Conservation (phyloP, 2,888 invertebrate species). For the Eilema caniola region DNA sequence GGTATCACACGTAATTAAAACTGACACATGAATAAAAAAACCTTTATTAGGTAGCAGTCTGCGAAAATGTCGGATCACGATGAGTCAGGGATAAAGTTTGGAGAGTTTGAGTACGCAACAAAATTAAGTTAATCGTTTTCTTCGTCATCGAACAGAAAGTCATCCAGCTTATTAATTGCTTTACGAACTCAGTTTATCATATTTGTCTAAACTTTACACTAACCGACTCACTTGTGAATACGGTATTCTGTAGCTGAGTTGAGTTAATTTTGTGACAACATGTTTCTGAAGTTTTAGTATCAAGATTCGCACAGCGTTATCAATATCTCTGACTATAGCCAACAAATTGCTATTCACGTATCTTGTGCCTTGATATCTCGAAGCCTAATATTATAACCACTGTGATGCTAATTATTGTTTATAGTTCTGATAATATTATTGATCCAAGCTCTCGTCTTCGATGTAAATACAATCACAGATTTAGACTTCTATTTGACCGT, state of each 20-base stretch:
- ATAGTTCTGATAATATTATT: conserved; percentile 7
- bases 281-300: not conserved
- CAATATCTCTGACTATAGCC: not conserved
- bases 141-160: conserved; percentile 58
- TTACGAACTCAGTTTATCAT: conserved; percentile 59
- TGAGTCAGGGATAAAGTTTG: conserved; percentile 64
- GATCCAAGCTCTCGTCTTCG: conserved; percentile 9
- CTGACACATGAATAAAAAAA: conserved; percentile 70
- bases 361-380: too few relatives aligned
- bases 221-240: conserved; percentile 1
- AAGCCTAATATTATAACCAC: conserved; percentile 6
- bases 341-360: too few relatives aligned
- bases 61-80: conserved; percentile 57
- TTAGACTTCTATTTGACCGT: not conserved
- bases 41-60: conserved; percentile 66
- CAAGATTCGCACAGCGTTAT: not conserved
- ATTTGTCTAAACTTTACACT: conserved; percentile 56
- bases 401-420: conserved; percentile 11
- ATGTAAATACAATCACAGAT: conserved; percentile 1
- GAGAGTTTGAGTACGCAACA: conserved; percentile 51
- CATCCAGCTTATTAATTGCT: conserved; percentile 63
- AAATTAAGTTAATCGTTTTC: conserved; percentile 64
- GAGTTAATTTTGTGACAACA: conserved; percentile 9
- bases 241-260: not conserved
- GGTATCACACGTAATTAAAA: conserved; percentile 70